Evolutionary conservation across 2,797 vertebrate genomes (phyloP), one percentile per base, ranked within the genome.

Genomic region (Apogon talboti): DNA sequence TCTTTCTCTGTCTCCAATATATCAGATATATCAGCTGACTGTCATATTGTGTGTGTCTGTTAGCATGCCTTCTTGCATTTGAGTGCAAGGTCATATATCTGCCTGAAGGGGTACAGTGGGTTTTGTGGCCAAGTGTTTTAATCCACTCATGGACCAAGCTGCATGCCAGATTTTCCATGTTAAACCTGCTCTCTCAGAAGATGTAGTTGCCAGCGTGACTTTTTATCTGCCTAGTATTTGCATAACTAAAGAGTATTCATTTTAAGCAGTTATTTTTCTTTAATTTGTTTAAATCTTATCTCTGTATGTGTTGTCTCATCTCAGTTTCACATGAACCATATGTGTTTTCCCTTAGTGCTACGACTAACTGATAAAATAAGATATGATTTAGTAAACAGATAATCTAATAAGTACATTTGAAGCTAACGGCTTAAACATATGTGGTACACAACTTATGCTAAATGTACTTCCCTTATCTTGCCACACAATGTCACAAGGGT

Each of bases 21-120:
- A 90, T 91, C 87, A 76, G 49, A 41, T 86, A 10, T 47, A 89
- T 95, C 93, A 93, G 91, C 93, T 94, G 94, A 94, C 87, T 86
- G 58, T 93, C 92, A 91, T 89, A 76, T 78, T 85, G 62, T 77
- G 72, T 64, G 74, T 60, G 76, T 83, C 74, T 85, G 81, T 85
- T 70, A 79, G 71, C 79, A 38, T 67, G 64, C 35, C 64, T 85
- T 53, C 62, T 66, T 60, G 74, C 75, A 50, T 48, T 45, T 64
- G 56, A 76, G 74, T 54, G 58, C 56, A 76, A 73, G 78, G 79
- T 74, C 76, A 75, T 82, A 74, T 60, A 63, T 81, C 42, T 41
- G 64, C 57, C 66, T 65, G 66, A 66, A 84, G 66, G 81, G 64
- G 67, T 54, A 71, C 67, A 77, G 75, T 58, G 50, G 71, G 11